Base-by-base conservation (phyloP, 1,140 invertebrate genomes). In the Panagrolaimus sp. region DNA sequence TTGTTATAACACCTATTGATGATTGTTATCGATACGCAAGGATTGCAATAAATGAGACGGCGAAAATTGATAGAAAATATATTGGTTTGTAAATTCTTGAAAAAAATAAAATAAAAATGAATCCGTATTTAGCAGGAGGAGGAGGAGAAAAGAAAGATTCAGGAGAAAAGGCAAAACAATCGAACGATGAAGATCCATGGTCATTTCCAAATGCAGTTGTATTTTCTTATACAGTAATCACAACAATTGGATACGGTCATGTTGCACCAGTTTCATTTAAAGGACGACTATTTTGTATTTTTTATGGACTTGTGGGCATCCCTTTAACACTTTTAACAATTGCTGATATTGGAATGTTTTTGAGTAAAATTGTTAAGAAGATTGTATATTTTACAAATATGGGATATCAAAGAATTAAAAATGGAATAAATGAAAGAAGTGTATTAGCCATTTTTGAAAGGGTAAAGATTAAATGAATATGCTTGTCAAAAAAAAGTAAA, bases 231-330 rank as follows among this genome's bases (percentile, higher is more conserved):
- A 73, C 73, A 20, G 46, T 73, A 44, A 73, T 73, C 9, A 73
- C 72, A 63, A 73, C 72, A 43, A 73, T 73, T 46, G 72, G 72
- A 16, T 74, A 76, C 51, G 72, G 72, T 3, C 38, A 76, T 23
- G 63, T 74, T 46, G 72, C 73, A 11, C 72, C 72, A 14, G 45
- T 51, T 27, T 73, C 72, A 13, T 43, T 57, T 43, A 31, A 63
- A 23, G 72, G 72, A 16, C 45, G 65, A 66, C 16, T 72, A 23
- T 73, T 74, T 61, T 74, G 65, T 27, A 46, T 74, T 14, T 23
- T 74, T 63, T 74, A 75, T 48, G 72, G 72, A n/a, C 38, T 74
- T n/a, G 42, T 74, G 31, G 72, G 72, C 14, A 51, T 74, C 31
- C 72, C 72, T 7, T 46, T 74, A 48, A 63, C 72, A 14, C 63